phyloP scores from a whole-genome alignment of 2,888 invertebrate genomes.

The Siphlonurus alternatus region DNA sequence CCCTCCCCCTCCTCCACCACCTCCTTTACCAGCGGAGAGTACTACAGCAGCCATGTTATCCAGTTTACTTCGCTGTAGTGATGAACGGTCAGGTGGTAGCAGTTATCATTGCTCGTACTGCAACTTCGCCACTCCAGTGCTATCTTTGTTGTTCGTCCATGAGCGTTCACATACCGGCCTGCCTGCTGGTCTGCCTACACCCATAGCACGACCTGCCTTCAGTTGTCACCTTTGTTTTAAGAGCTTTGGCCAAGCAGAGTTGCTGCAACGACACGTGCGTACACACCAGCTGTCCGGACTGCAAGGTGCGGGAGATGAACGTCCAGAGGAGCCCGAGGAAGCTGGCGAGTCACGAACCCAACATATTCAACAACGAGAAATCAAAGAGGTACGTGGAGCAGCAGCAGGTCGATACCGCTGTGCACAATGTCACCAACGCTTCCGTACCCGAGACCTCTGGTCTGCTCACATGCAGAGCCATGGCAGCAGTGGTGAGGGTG shows the following conservation, averaged over 20 bases:
- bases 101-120: conserved; percentile 82
- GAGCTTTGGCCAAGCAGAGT: conserved; percentile 35
- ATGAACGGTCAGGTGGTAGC: conserved; percentile 38
- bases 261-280: conserved; percentile 43
- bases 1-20: not conserved
- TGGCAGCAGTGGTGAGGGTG: conserved; percentile 29
- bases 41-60: not conserved
- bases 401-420: conserved; percentile 23
- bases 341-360: not conserved
- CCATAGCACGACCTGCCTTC: conserved; percentile 18
- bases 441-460: conserved; percentile 21
- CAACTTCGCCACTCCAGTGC: conserved; percentile 72
- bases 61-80: conserved; percentile 14
- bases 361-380: conserved; percentile 18
- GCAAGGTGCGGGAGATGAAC: conserved; percentile 4
- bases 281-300: conserved; percentile 25
- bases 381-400: conserved; percentile 26
- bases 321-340: not conserved
- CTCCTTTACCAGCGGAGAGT: not conserved
- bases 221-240: conserved; percentile 44
- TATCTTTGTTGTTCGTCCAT: conserved; percentile 82
- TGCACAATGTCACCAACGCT: conserved; percentile 21
- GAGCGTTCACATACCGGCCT: conserved; percentile 57
- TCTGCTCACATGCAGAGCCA: conserved; percentile 21
- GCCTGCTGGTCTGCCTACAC: conserved; percentile 16